Conservation (phyloP, 2,113 vertebrate genomes). For the Cynocephalus volans region DNA sequence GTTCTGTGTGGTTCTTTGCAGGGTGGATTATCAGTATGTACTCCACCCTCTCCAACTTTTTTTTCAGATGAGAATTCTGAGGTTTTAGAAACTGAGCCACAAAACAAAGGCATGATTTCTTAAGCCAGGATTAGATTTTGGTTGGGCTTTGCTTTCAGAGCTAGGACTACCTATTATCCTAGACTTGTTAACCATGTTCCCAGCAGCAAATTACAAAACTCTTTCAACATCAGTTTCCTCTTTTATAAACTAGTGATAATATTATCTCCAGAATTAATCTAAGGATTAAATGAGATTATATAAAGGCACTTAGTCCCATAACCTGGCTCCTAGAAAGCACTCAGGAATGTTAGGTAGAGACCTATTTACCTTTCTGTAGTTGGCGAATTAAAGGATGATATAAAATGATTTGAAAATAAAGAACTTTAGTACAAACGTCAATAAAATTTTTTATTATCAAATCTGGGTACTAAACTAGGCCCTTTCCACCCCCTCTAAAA, state of each 20-base stretch:
- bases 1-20: slow-evolving; percentile 46
- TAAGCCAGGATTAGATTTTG: slow-evolving; percentile 67
- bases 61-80: slow-evolving; percentile 58
- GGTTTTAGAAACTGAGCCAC: slow-evolving; percentile 61
- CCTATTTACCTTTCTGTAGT: slow-evolving; percentile 47
- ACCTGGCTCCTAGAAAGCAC: slow-evolving; percentile 46
- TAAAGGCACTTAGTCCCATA: slow-evolving; percentile 58
- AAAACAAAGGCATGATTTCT: slow-evolving; percentile 59
- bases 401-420: slow-evolving; percentile 58
- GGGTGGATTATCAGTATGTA: slow-evolving; percentile 2
- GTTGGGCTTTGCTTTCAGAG: slow-evolving; percentile 68
- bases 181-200: slow-evolving; percentile 21
- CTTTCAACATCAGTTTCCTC: slow-evolving; percentile 59
- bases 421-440: slow-evolving; percentile 51
- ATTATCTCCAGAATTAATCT: slow-evolving; percentile 71
- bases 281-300: slow-evolving; percentile 63
- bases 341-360: not conserved
- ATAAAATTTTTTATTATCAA: not conserved
- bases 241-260: slow-evolving; percentile 53
- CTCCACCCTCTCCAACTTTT: not conserved
- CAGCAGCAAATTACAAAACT: slow-evolving; percentile 51
- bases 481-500: slow-evolving; percentile 38
- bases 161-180: slow-evolving; percentile 30
- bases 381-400: slow-evolving; percentile 18
- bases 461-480: slow-evolving; percentile 24